phyloP scores from a whole-genome alignment of 2,888 invertebrate genomes.

The Furcula furcula region DNA sequence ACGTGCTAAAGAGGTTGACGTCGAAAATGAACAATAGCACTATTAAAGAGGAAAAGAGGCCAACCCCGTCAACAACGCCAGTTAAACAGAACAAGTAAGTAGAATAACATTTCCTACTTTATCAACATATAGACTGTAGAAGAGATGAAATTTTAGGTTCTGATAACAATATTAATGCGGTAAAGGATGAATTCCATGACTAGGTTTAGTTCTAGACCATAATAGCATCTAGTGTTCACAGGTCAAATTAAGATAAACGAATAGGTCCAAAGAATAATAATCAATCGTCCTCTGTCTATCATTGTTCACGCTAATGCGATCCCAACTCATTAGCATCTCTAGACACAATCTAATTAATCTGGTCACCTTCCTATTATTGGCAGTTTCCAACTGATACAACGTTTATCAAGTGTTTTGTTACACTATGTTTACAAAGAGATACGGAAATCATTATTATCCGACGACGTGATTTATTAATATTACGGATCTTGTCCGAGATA shows the following conservation, averaged over 20 bases:
- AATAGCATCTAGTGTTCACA: too few relatives aligned
- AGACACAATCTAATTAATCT: slow-evolving; percentile 29
- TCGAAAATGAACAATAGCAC: slow-evolving; percentile 92
- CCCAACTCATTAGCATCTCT: slow-evolving; percentile 21
- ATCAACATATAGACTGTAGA: too few relatives aligned
- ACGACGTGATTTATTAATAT: slow-evolving; percentile 27
- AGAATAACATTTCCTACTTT: background rate
- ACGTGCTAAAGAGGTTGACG: slow-evolving; percentile 92
- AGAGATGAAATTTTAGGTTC: too few relatives aligned
- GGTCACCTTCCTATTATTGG: slow-evolving; percentile 46
- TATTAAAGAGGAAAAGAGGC: slow-evolving; percentile 86
- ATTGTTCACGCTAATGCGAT: slow-evolving; percentile 17
- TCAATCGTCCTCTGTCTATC: slow-evolving; percentile 26
- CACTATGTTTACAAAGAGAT: slow-evolving; percentile 44
- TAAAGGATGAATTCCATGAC: too few relatives aligned
- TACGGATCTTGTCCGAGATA: slow-evolving; percentile 22
- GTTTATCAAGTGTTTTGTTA: slow-evolving; percentile 56
- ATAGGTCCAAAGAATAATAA: slow-evolving; percentile 12
- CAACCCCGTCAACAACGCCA: slow-evolving; percentile 86
- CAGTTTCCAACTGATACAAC: slow-evolving; percentile 43
- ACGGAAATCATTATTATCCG: slow-evolving; percentile 56
- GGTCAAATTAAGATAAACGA: too few relatives aligned
- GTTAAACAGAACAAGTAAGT: slow-evolving; percentile 81
- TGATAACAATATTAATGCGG: too few relatives aligned
- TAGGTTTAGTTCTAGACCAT: too few relatives aligned